A percentile compares a stretch with the other conserved stretches of the same genome.
These are phyloP conservation scores for Drosophila colorata DNA, from an alignment of 2,888 invertebrate species.

Conservation along the genomic window DNA sequence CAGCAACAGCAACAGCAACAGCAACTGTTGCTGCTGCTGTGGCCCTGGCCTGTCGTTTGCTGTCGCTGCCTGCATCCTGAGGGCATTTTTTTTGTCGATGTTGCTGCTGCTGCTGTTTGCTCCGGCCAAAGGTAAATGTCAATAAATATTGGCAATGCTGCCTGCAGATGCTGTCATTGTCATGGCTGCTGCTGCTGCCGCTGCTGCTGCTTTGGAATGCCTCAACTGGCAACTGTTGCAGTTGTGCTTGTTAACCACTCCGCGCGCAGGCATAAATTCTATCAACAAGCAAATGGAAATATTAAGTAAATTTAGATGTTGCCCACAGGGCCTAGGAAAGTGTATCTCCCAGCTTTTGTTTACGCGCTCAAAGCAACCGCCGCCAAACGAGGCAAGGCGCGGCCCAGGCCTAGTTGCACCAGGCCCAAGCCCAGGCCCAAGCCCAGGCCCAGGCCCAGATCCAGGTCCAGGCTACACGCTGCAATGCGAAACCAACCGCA, in stretches of 20 bases:
- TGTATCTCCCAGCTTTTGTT: constrained; percentile 43
- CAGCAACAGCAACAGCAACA: too few species aligned
- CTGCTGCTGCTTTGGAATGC: constrained; percentile 16
- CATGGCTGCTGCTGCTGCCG: constrained; percentile 24
- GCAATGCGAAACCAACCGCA: constrained; percentile 77
- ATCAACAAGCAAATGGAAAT: constrained; percentile 75
- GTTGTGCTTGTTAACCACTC: constrained; percentile 45
- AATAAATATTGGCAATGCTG: constrained; percentile 77
- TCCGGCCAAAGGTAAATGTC: constrained; percentile 72
- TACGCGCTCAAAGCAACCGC: constrained; percentile 67
- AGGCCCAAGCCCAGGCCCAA: neutral
- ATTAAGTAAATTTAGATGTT: constrained; percentile 76
- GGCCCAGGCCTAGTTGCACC: constrained; percentile 11
- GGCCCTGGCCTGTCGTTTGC: constrained; percentile 46
- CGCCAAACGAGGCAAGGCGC: constrained; percentile 33
- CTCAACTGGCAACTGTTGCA: constrained; percentile 26
- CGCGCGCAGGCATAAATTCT: constrained; percentile 67
- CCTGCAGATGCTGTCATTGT: constrained; percentile 38
- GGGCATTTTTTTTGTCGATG: constrained; percentile 48
- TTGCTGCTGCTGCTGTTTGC: constrained; percentile 18
- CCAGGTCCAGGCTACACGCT: constrained; percentile 1
- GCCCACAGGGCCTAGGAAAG: constrained; percentile 2
- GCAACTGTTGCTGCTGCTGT: constrained; percentile 22
- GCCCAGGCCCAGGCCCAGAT: neutral
- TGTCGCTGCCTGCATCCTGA: constrained; percentile 42